Evolutionary conservation across 2,113 vertebrate genomes (phyloP).

Genomic region (Glareola pratincola): DNA sequence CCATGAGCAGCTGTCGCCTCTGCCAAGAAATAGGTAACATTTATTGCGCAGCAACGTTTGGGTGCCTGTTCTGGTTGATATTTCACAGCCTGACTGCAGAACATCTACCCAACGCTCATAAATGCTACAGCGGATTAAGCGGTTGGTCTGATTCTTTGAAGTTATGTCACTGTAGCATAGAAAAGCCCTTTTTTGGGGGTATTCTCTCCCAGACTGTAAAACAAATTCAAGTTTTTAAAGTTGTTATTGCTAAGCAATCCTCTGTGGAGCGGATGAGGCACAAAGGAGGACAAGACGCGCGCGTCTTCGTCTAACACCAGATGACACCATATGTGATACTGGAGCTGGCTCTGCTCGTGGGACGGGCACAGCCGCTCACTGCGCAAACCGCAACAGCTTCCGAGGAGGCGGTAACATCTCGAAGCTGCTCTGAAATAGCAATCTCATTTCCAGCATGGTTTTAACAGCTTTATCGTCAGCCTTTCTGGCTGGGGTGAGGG

Average conservation of each 20-base stretch:
- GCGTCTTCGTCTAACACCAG: neutral
- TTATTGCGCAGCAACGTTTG: neutral
- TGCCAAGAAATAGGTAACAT: neutral
- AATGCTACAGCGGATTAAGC: neutral
- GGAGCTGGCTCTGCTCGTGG: neutral
- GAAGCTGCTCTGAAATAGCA: neutral
- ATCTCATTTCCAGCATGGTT: neutral
- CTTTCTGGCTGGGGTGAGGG: neutral
- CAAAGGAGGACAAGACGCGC: neutral
- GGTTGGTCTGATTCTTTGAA: neutral
- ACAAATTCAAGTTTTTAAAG: neutral
- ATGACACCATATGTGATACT: neutral
- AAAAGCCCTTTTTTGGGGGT: neutral
- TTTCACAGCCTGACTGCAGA: neutral
- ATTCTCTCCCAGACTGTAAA: neutral
- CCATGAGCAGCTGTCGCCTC: accelerated
- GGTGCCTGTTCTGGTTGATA: neutral
- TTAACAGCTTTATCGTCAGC: neutral
- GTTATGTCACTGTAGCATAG: neutral
- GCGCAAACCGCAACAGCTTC: neutral
- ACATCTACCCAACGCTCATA: neutral
- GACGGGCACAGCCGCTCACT: neutral
- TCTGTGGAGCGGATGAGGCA: neutral
- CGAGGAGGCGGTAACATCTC: neutral
- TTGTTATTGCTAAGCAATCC: neutral